Conservation (phyloP, 2,113 vertebrate genomes). For the Paradisaea rubra region DNA sequence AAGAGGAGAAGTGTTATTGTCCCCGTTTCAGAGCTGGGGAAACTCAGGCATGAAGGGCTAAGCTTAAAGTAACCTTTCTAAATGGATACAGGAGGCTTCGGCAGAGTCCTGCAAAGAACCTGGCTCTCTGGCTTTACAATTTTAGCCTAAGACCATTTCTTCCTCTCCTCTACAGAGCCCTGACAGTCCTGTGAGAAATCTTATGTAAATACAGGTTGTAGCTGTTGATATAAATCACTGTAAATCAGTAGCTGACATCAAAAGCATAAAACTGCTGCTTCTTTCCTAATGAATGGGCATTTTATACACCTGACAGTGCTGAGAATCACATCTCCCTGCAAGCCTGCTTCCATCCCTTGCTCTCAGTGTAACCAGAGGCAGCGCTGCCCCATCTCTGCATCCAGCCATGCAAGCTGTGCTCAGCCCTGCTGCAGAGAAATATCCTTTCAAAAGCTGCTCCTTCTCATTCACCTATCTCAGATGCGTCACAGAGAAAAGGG, state of each 20-base stretch:
- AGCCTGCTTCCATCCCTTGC: background rate
- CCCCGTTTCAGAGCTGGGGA: background rate
- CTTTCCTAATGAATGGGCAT: background rate
- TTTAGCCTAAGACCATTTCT: background rate
- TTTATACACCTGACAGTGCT: background rate
- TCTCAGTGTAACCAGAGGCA: background rate
- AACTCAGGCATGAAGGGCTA: background rate
- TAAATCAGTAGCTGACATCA: slow-evolving; percentile 48
- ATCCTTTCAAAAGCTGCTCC: background rate
- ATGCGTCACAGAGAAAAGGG: background rate
- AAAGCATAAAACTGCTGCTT: slow-evolving; percentile 11
- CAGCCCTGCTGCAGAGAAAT: background rate
- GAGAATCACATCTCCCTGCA: background rate
- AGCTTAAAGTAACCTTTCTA: background rate
- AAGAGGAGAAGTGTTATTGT: background rate
- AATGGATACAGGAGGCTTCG: background rate
- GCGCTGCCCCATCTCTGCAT: background rate
- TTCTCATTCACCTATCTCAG: background rate
- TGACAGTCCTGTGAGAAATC: slow-evolving; percentile 21
- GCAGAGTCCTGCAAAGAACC: background rate
- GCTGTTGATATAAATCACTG: slow-evolving; percentile 20
- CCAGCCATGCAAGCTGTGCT: background rate
- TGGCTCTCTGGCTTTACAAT: background rate
- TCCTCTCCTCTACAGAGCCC: background rate
- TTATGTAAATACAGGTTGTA: slow-evolving; percentile 30